Conservation (phyloP, 2,113 vertebrate genomes). For the Nettapus auritus region DNA sequence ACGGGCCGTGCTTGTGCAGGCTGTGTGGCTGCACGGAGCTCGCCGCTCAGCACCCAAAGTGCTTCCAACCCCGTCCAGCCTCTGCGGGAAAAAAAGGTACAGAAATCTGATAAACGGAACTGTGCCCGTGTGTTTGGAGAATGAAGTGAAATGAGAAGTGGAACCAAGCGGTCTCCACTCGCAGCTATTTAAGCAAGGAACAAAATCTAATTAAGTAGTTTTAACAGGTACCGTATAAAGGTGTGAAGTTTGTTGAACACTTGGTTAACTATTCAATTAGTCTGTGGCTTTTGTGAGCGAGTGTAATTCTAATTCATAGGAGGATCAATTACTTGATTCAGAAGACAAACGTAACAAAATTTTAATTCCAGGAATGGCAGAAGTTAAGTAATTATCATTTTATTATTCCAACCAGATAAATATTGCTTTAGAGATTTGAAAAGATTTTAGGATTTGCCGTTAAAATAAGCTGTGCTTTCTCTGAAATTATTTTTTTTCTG, state of each 20-base stretch:
- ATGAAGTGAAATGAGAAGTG: neutral
- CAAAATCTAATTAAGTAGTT: slow-evolving; percentile 4
- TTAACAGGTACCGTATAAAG: neutral
- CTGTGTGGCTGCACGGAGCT: neutral
- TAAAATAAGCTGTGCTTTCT: neutral
- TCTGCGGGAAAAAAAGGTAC: too few relatives aligned
- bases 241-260: slow-evolving; percentile 34
- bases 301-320: slow-evolving; percentile 24
- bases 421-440: neutral
- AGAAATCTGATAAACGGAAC: neutral
- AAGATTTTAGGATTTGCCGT: neutral
- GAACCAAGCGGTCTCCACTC: neutral
- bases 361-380: neutral
- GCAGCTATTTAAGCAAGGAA: neutral
- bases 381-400: slow-evolving; percentile 47
- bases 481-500: neutral
- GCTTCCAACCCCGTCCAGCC: neutral
- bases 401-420: slow-evolving; percentile 20
- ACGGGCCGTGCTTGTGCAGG: fast-evolving
- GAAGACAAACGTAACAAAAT: slow-evolving; percentile 35
- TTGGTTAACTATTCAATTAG: slow-evolving; percentile 40
- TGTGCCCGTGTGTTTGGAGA: neutral
- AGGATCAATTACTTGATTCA: slow-evolving; percentile 60
- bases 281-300: neutral
- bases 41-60: neutral